A percentile compares a stretch with the other conserved stretches of the same genome.
Conservation (phyloP, 2,888 invertebrate genomes). For the Luperina testacea region DNA sequence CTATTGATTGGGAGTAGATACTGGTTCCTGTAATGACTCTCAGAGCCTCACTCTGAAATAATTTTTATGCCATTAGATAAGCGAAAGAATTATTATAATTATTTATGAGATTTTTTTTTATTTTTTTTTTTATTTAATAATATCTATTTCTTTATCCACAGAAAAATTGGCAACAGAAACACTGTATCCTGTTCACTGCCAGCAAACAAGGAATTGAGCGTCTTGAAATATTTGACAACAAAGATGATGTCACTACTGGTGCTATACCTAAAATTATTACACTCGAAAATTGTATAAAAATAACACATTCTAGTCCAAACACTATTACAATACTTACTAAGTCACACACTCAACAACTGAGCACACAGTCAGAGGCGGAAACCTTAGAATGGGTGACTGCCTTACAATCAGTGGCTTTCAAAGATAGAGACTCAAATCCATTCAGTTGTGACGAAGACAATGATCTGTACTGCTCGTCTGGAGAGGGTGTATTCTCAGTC, state of each 20-base stretch:
- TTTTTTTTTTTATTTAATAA: no score
- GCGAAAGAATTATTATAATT: background rate
- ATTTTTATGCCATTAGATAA: background rate
- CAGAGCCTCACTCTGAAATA: background rate
- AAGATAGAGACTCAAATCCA: conserved; percentile 91
- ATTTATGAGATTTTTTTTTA: no score
- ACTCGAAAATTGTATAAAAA: conserved; percentile 96
- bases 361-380: conserved; percentile 91
- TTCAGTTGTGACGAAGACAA: conserved; percentile 95
- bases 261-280: conserved; percentile 94
- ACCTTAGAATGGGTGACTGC: conserved; percentile 94
- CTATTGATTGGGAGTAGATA: background rate
- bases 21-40: background rate
- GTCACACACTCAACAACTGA: conserved; percentile 91
- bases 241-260: conserved; percentile 92
- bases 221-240: conserved; percentile 95
- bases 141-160: conserved; percentile 77
- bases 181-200: conserved; percentile 94
- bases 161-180: conserved; percentile 96
- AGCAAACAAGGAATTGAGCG: conserved; percentile 96
- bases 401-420: conserved; percentile 95
- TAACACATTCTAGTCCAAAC: conserved; percentile 91
- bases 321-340: conserved; percentile 94
- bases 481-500: conserved; percentile 95
- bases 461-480: conserved; percentile 96